Base-by-base conservation (phyloP, 2,888 invertebrate species). In the Augiades crinisus region DNA sequence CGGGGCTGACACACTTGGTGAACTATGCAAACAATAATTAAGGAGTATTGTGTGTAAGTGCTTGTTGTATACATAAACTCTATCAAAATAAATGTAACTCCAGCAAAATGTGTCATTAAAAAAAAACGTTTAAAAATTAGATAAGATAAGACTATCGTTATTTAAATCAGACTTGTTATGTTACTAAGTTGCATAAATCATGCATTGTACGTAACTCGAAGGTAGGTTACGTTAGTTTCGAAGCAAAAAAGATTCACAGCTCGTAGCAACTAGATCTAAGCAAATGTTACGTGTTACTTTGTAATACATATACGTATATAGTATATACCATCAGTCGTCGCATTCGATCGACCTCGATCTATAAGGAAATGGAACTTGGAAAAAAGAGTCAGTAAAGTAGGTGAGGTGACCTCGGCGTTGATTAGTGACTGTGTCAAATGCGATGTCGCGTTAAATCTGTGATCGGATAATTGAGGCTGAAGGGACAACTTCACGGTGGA, bases 371-470 rank as follows among this genome's bases (percentile, higher is more conserved):
- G 63, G 31, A 47, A 61, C 56, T 56, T 34, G 52, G 53, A 53
- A 56, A 65, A 65, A 63, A 60, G 61, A 58, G 58, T 62, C 17
- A 30, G 47, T 13, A 19, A 60, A 56, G 47, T 62, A 46, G 62
- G 58, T 66, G 64, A 46, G 62, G 58, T 66, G 64, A 67, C 69
- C 66, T 66, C 61, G 59, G 41, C 52, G 54, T 65, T 70, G 68
- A 70, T 72, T 70, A 75, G 64, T 58, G 58, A 56, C 72, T 67
- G 72, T 69, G 64, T 70, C 70, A 65, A 70, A 70, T 58, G 60
- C 59, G 63, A 68, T 62, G 67, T 58, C 61, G 58, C 60, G 33
- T 54, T 34, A 10, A 47, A 45, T 38, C 46, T 14, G 30, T 45
- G 45, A 41, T 10, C 31, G 31, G 16, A 47, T 45, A 52, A 56